Base-by-base conservation (phyloP, 2,888 invertebrate species). In the Drosophila setosimentum region DNA sequence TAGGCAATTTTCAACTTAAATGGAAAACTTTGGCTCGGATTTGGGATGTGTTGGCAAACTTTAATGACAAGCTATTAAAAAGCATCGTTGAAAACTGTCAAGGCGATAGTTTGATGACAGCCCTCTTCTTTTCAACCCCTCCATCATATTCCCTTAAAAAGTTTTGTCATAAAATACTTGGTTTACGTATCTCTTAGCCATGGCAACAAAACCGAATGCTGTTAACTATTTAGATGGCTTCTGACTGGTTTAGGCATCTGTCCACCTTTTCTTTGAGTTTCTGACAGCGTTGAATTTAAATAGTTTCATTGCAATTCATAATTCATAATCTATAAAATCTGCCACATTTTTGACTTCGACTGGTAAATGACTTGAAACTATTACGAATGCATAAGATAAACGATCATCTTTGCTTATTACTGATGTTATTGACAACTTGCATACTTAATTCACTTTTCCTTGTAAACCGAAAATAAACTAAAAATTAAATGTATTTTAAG, bases 31-130 rank as follows among this genome's bases (percentile, higher is more conserved):
- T 58, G 4, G 8, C 24, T 10, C 11, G 21, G 16, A 65, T 73
- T 35, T 42, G 35, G 24, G 21, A 48, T 64, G 29, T 51, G 55
- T 48, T 37, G 37, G 18, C n/a, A 48, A 55, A 63, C 53, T 51
- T 29, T 51, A 78, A 73, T 63, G 59, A 59, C 35, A 66, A 54
- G n/a, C 61, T 33, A 65, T 76, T 65, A 65, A 64, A 77, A 77
- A 49, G 35, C 61, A 66, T 48, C 51, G 35, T 40, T 50, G 18
- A n/a, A 29, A 63, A 40, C 66, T 61, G 42, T 29, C 35, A 48
- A 61, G 51, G 48, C 24, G 49, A 61, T 40, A 24, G 27, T 29
- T 30, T 50, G 69, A 27, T 27, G 51, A 10, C 32, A 24, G 10
- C 29, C n/a, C 3, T 29, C 6, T 7, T 29, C 6, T 16, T 16